Base-by-base conservation (phyloP, 2,113 vertebrate species). In the Pygoscelis antarcticus region DNA sequence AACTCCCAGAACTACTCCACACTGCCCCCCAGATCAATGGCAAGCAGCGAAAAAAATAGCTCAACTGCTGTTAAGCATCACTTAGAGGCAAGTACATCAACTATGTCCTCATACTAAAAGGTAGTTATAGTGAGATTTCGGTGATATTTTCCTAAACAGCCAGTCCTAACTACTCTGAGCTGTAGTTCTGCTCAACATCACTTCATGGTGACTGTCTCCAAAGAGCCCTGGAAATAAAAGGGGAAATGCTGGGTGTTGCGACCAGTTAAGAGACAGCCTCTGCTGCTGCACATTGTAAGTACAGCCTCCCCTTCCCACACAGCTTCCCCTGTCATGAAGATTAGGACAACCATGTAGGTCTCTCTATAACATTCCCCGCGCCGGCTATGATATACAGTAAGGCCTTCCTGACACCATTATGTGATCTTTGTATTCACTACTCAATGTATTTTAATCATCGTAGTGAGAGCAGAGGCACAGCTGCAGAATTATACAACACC, bases 341-440 rank as follows among this genome's bases (percentile, higher is more conserved):
- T 0, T 32, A 27, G 18, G 64, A 83, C 27, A 84, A 66, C 34
- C 18, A n/a, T 0, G 0, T 2, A 42, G 51, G 38, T 36, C 11
- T 75, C 36, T 54, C 64, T 85, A 1, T 9, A 75, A 60, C 11
- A 20, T n/a, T 30, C 8, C 36, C 36, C n/a, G 23, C 9, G 7
- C 46, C 80, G 60, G n/a, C 42, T 70, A 15, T 32, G 58, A 55
- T 46, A 44, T 2, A 66, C 11, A 57, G 11, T 6, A 78, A 92
- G 22, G 64, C 42, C 42, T 27, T 91, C 92, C 51, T 78, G 65
- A 61, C 61, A 84, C 32, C 20, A 36, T n/a, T 77, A 36, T 1
- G 6, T 25, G 64, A 83, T 32, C 47, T 78, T 40, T 47, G 14
- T 44, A 34, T 46, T 89, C 18, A 15, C 42, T 82, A 27, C 22